A percentile compares a stretch with the other conserved stretches of the same genome.
Evolutionary conservation across 2,888 invertebrate genomes (phyloP).

Genomic region (Hesperia comma): DNA sequence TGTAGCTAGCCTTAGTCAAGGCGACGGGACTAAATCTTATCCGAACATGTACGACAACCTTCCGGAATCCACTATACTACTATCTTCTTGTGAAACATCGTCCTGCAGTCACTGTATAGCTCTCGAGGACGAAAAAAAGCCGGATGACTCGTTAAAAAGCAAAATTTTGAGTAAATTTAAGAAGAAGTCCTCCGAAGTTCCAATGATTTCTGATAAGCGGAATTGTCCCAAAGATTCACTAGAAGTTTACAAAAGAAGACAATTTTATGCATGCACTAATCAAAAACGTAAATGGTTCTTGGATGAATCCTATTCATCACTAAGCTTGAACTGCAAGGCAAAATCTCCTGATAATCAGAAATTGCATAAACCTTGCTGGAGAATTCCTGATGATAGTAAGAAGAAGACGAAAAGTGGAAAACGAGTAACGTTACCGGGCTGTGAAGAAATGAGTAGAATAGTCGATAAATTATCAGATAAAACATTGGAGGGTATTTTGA

Average conservation of each 20-base stretch:
- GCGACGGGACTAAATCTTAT: constrained; percentile 59
- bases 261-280: constrained; percentile 57
- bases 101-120: constrained; percentile 49
- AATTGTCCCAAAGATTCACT: constrained; percentile 68
- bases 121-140: constrained; percentile 42
- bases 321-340: background rate
- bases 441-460: constrained; percentile 47
- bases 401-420: constrained; percentile 49
- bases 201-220: constrained; percentile 44
- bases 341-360: constrained; percentile 30
- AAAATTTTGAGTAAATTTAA: constrained; percentile 51
- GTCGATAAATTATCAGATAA: constrained; percentile 39
- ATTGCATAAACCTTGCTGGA: constrained; percentile 39
- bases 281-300: constrained; percentile 55
- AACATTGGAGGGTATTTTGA: constrained; percentile 52
- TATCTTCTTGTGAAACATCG: constrained; percentile 55
- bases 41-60: constrained; percentile 64
- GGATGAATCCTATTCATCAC: background rate
- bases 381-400: constrained; percentile 30
- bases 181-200: constrained; percentile 42
- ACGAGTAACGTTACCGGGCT: constrained; percentile 56
- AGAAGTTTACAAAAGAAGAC: constrained; percentile 64
- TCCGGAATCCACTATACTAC: constrained; percentile 49
- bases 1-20: constrained; percentile 50
- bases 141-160: constrained; percentile 38